A percentile compares a stretch with the other conserved stretches of the same genome.
phyloP scores from a whole-genome alignment of 2,888 invertebrate genomes.

The Subacronicta megacephala region DNA sequence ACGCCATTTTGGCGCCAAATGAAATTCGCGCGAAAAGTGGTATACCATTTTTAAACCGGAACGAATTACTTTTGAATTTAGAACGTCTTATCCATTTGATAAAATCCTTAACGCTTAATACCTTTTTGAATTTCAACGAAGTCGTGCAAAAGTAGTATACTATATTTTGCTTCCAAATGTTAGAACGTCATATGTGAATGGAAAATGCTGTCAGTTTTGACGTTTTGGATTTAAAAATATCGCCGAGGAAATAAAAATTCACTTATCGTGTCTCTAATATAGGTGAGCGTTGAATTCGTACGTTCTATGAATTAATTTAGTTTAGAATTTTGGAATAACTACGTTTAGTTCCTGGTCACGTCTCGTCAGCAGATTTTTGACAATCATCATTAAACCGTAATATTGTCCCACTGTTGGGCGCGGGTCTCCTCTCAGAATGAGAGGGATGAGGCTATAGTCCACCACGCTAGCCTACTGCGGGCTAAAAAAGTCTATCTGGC shows the following conservation, averaged over 20 bases:
- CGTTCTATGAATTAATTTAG: conserved; percentile 46
- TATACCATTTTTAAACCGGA: conserved; percentile 80
- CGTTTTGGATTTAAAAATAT: conserved; percentile 47
- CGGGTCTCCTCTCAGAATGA: too few relatives aligned
- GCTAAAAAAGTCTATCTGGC: too few relatives aligned
- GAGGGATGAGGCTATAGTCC: too few relatives aligned
- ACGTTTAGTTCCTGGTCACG: not conserved
- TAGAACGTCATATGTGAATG: conserved; percentile 63
- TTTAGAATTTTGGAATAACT: not conserved
- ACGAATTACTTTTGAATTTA: conserved; percentile 49
- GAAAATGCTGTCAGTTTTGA: conserved; percentile 10
- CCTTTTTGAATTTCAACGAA: conserved; percentile 54
- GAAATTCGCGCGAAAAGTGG: conserved; percentile 58
- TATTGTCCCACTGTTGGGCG: too few relatives aligned
- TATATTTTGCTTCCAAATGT: conserved; percentile 61
- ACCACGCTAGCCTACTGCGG: too few relatives aligned
- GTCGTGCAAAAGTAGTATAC: conserved; percentile 79
- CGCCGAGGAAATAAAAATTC: conserved; percentile 41
- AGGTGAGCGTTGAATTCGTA: conserved; percentile 46
- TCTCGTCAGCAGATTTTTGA: not conserved
- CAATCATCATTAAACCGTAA: too few relatives aligned
- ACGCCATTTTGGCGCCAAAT: conserved; percentile 57
- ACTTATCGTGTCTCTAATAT: conserved; percentile 35
- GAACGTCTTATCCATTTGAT: conserved; percentile 67
- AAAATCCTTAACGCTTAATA: conserved; percentile 55